These are phyloP conservation scores for Hyperoodon ampullatus DNA, from an alignment of 2,113 vertebrate genomes.

Conservation along the genomic window DNA sequence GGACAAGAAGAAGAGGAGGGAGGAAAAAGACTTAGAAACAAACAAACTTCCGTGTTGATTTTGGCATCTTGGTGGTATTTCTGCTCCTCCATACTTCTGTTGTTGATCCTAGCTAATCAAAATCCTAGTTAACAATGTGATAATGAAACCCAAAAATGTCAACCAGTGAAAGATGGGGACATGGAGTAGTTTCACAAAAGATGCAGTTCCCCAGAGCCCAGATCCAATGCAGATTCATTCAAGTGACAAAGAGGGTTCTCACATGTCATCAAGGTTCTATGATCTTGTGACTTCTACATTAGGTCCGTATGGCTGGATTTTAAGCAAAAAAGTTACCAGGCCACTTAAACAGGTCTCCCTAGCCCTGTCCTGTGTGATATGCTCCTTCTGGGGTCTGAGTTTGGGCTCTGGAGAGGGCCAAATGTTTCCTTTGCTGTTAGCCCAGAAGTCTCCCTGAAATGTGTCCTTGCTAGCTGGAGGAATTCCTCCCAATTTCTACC, in stretches of 20 bases:
- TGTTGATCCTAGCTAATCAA: neutral
- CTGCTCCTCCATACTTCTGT: neutral
- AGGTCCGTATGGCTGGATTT: neutral
- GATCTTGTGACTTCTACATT: neutral
- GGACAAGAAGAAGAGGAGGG: neutral
- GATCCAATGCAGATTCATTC: neutral
- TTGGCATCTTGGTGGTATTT: neutral
- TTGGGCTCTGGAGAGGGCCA: neutral
- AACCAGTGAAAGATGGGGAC: neutral
- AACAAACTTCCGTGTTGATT: neutral
- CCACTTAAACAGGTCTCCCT: neutral
- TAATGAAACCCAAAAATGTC: neutral
- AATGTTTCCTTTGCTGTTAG: conserved; percentile 8
- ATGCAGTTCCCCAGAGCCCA: neutral
- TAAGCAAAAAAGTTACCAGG: neutral
- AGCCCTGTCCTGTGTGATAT: neutral
- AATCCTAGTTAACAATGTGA: neutral
- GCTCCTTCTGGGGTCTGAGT: neutral
- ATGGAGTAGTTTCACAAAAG: neutral
- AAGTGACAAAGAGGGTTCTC: neutral
- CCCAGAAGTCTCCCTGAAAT: neutral
- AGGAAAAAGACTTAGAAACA: neutral
- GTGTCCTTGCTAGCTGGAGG: neutral
- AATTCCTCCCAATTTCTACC: neutral
- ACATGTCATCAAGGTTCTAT: neutral